phyloP scores from a whole-genome alignment of 64 coral and sea anemone genomes.

The Platygyra sinensis region DNA sequence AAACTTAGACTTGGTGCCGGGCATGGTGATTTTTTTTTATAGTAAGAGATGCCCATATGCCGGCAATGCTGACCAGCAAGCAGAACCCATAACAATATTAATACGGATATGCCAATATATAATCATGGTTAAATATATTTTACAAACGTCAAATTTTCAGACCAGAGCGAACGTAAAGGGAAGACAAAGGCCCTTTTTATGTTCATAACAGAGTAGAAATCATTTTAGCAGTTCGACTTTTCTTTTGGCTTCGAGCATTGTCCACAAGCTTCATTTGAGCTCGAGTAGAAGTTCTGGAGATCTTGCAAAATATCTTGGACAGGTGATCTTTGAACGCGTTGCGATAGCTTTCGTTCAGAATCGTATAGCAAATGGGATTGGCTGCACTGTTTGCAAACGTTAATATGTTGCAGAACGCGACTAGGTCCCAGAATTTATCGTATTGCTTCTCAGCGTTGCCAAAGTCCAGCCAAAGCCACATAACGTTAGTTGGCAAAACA shows the following conservation, averaged over 20 bases:
- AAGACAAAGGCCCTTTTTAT: too few relatives aligned
- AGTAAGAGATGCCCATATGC: too few relatives aligned
- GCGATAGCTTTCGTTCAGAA: conserved; percentile 48
- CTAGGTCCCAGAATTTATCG: conserved; percentile 38
- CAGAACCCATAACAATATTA: too few relatives aligned
- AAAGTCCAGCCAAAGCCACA: conserved; percentile 73
- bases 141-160: too few relatives aligned
- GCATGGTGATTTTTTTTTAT: too few relatives aligned
- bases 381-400: conserved; percentile 75
- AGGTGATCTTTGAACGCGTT: conserved; percentile 52
- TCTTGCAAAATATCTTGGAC: neutral
- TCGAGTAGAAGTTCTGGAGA: neutral
- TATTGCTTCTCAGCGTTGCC: conserved; percentile 40
- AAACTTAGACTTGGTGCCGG: too few relatives aligned
- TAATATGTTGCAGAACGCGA: conserved; percentile 48
- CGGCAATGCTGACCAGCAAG: too few relatives aligned
- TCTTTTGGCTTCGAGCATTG: neutral
- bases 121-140: too few relatives aligned
- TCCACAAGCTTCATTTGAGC: neutral
- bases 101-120: too few relatives aligned
- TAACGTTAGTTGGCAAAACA: conserved; percentile 60
- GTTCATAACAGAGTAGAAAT: neutral
- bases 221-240: neutral
- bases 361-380: conserved; percentile 67
- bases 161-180: too few relatives aligned